These are phyloP conservation scores for Hemistola chrysoprasaria DNA, from an alignment of 2,888 invertebrate genomes.

Conservation along the genomic window DNA sequence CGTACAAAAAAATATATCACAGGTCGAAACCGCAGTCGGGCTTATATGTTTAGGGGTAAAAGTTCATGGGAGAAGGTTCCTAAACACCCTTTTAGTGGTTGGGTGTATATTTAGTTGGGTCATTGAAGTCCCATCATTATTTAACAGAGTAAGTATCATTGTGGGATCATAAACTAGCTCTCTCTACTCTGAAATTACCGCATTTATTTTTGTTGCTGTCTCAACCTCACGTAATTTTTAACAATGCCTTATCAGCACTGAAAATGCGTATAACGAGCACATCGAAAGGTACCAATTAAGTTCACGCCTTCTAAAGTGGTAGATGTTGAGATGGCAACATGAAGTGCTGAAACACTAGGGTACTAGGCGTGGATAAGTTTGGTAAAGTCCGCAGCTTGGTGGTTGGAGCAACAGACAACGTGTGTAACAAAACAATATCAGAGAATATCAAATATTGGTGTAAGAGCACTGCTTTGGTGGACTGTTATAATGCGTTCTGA, in stretches of 20 bases:
- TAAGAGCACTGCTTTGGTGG: slow-evolving; percentile 82
- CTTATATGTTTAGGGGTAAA: slow-evolving; percentile 15
- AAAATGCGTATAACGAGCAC: too few relatives aligned
- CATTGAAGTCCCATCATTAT: slow-evolving; percentile 46
- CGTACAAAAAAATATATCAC: slow-evolving; percentile 9
- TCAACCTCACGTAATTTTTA: slow-evolving; percentile 42
- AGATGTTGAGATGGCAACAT: slow-evolving; percentile 55
- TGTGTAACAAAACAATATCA: slow-evolving; percentile 60
- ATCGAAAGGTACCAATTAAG: background rate
- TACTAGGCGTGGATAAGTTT: slow-evolving; percentile 76
- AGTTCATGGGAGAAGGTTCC: slow-evolving; percentile 60
- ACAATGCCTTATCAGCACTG: slow-evolving; percentile 6
- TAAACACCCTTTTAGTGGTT: slow-evolving; percentile 37
- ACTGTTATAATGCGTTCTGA: slow-evolving; percentile 78
- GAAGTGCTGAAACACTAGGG: slow-evolving; percentile 66
- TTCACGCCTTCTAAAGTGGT: background rate
- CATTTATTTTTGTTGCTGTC: slow-evolving; percentile 53
- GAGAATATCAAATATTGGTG: slow-evolving; percentile 58
- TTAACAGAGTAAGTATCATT: slow-evolving; percentile 70
- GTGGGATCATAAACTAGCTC: slow-evolving; percentile 66
- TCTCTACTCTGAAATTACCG: slow-evolving; percentile 55
- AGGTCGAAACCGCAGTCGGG: slow-evolving; percentile 1
- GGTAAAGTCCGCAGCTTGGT: slow-evolving; percentile 80
- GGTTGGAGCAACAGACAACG: slow-evolving; percentile 67
- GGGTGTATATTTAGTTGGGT: slow-evolving; percentile 56